Conservation (phyloP, 2,888 invertebrate species). For the Callyntrura guangdongensis region DNA sequence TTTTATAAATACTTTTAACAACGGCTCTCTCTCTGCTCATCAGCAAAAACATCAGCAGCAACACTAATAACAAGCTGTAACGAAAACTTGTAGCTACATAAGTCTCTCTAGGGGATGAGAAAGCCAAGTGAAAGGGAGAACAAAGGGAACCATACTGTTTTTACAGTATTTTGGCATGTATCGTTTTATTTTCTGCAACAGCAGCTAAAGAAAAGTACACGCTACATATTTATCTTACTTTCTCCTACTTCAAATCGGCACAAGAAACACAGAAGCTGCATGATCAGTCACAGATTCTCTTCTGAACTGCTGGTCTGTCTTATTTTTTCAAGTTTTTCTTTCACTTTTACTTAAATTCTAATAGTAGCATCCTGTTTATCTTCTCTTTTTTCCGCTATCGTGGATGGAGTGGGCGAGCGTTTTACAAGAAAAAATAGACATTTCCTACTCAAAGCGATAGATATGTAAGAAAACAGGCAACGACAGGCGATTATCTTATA, state of each 20-base stretch:
- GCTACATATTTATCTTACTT: not conserved
- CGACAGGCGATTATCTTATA: not conserved
- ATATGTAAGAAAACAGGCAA: not conserved
- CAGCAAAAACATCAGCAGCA: not conserved
- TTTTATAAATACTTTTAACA: conserved; percentile 1
- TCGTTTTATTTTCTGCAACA: not conserved
- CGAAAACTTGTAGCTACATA: not conserved
- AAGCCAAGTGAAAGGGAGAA: not conserved
- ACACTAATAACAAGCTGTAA: not conserved
- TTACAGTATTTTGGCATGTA: conserved; percentile 37
- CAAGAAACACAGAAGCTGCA: not conserved
- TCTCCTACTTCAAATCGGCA: not conserved
- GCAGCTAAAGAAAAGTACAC: not conserved
- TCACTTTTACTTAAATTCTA: conserved; percentile 32
- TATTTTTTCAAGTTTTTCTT: not conserved
- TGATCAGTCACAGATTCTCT: conserved; percentile 22
- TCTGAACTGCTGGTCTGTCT: not conserved
- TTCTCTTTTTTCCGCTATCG: not conserved
- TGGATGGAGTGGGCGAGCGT: not conserved
- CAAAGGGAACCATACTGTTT: conserved; percentile 50
- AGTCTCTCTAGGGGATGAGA: conserved; percentile 2
- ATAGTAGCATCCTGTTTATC: conserved; percentile 19
- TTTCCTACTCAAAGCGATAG: not conserved
- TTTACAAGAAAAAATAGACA: not conserved
- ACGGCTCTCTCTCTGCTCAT: not conserved